Percentiles rank a stretch among this genome's conserved stretches.
Evolutionary conservation across 1,140 invertebrate genomes (phyloP).

Genomic region (Lutraria rhynchaena): DNA sequence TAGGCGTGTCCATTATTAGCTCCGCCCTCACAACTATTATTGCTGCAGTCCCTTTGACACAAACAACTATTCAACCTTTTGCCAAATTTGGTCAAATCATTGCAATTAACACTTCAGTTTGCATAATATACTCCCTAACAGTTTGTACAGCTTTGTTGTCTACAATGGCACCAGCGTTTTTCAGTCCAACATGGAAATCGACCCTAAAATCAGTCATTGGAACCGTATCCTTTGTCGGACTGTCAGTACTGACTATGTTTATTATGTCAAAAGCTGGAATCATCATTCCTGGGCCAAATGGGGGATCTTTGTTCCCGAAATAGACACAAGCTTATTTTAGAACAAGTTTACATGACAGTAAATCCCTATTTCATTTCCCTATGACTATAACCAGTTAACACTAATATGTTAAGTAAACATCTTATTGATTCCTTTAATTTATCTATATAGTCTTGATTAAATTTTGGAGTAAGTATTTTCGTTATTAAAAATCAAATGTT

Average conservation of each 20-base stretch:
- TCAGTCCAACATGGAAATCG: constrained; percentile 65
- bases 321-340: too few species aligned
- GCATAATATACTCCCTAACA: constrained; percentile 76
- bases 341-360: too few species aligned
- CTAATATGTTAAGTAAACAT: too few species aligned
- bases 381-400: too few species aligned
- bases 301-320: constrained; percentile 67
- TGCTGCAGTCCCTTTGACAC: constrained; percentile 76
- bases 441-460: too few species aligned
- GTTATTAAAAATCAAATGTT: too few species aligned
- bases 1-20: constrained; percentile 76
- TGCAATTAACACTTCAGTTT: constrained; percentile 78
- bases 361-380: too few species aligned
- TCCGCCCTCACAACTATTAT: constrained; percentile 78
- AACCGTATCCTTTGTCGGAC: constrained; percentile 57
- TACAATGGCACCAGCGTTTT: constrained; percentile 70
- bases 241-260: constrained; percentile 66
- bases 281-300: constrained; percentile 75
- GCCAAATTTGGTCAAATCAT: constrained; percentile 77
- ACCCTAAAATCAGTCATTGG: constrained; percentile 62
- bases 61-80: constrained; percentile 77
- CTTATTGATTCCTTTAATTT: too few species aligned
- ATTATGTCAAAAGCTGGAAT: constrained; percentile 62
- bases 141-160: constrained; percentile 72
- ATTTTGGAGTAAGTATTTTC: too few species aligned